A percentile compares a stretch with the other conserved stretches of the same genome.
Conservation (phyloP, 2,888 invertebrate species). For the Geophilus truncorum region DNA sequence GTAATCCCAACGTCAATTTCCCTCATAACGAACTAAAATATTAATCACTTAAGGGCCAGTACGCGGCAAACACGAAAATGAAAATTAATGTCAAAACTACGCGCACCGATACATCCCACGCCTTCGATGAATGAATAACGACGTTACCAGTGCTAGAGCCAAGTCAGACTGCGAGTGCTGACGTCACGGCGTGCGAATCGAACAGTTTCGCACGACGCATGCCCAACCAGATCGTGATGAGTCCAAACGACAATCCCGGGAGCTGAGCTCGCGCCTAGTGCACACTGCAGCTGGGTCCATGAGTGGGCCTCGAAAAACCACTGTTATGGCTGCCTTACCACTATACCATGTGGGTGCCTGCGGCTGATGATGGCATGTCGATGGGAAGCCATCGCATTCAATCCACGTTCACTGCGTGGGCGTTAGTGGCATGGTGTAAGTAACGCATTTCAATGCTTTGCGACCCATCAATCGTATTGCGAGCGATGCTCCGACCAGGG, state of each 20-base stretch:
- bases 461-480: neutral
- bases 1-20: no score
- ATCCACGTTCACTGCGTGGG: neutral
- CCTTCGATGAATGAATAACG: neutral
- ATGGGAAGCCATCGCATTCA: neutral
- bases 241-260: neutral
- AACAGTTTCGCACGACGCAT: neutral
- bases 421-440: neutral
- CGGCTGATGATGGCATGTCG: constrained; percentile 2
- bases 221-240: neutral
- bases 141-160: neutral
- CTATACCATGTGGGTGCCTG: neutral
- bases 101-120: neutral
- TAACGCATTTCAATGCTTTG: neutral
- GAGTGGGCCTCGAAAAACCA: neutral
- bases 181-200: neutral
- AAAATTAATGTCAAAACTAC: neutral
- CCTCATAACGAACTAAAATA: no score
- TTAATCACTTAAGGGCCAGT: no score
- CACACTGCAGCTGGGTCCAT: neutral
- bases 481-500: neutral
- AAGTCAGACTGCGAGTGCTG: neutral
- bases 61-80: no score
- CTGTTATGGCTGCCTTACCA: neutral
- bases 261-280: neutral